A percentile compares a stretch with the other conserved stretches of the same genome.
phyloP scores from a whole-genome alignment of 2,797 vertebrate species.

The Botia almorhae region DNA sequence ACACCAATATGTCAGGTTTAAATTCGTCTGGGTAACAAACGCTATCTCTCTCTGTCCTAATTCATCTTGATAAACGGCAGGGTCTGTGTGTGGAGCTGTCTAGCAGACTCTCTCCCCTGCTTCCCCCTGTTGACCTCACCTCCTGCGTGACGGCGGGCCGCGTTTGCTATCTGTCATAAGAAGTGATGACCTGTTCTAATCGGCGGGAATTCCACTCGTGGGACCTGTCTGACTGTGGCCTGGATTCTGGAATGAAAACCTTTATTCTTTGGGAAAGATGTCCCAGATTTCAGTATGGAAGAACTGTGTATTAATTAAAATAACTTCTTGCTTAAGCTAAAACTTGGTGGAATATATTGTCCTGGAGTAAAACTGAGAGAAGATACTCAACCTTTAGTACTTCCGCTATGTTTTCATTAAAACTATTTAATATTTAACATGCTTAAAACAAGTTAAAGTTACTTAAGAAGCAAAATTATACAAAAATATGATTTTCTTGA shows the following conservation, averaged over 20 bases:
- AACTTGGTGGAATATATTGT: neutral
- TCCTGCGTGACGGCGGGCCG: conserved; percentile 28
- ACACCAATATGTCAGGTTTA: conserved; percentile 33
- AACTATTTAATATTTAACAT: no score
- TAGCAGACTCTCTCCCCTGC: conserved; percentile 24
- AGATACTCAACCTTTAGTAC: no score
- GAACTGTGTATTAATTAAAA: conserved; percentile 13
- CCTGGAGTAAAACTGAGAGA: no score
- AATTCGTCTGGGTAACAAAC: conserved; percentile 22
- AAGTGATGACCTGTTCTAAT: conserved; percentile 61
- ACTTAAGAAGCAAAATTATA: no score
- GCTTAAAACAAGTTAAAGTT: no score
- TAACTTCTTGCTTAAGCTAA: neutral
- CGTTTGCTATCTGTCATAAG: conserved; percentile 53
- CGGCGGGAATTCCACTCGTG: conserved; percentile 55
- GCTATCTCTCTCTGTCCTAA: conserved; percentile 11
- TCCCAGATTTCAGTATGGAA: conserved; percentile 23
- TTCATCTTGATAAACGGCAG: conserved; percentile 52
- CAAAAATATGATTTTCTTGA: no score
- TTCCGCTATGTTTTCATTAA: no score
- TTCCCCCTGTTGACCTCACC: conserved; percentile 39
- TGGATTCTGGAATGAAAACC: conserved; percentile 52
- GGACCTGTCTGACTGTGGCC: conserved; percentile 25
- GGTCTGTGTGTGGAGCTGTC: conserved; percentile 37
- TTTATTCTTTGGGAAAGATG: conserved; percentile 37